Conservation (phyloP, 92 coral and sea anemone genomes). For the Umimayanthus kanabou region DNA sequence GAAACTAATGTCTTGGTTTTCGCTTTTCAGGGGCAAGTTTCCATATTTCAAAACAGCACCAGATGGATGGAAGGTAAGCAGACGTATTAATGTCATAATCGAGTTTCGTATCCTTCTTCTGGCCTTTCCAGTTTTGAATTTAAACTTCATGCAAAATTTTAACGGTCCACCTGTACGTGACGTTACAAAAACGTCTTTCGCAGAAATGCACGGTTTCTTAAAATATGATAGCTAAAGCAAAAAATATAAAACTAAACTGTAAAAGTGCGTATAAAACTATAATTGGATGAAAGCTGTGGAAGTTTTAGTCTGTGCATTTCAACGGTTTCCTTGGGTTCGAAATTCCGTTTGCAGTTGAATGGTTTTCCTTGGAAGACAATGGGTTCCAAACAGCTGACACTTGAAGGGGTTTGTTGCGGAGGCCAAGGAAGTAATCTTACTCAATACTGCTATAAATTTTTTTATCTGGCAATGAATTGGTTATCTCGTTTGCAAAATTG, state of each 20-base stretch:
- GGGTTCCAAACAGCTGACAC: conserved; percentile 94
- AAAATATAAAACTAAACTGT: not conserved
- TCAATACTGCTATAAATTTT: conserved; percentile 7
- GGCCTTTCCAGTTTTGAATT: conserved; percentile 78
- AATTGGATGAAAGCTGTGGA: conserved; percentile 23
- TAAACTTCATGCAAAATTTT: conserved; percentile 70
- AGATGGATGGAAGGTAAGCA: conserved; percentile 98
- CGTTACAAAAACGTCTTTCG: conserved; percentile 35
- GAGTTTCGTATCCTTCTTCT: conserved; percentile 50
- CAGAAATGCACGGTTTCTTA: not conserved
- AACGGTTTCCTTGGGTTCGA: conserved; percentile 82
- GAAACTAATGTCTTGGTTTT: conserved; percentile 44
- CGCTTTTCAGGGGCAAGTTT: conserved; percentile 87
- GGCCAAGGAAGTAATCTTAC: conserved; percentile 28
- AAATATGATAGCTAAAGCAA: not conserved
- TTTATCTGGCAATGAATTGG: not conserved
- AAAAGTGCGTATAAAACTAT: conserved; percentile 6
- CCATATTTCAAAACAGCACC: conserved; percentile 99
- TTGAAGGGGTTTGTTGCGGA: conserved; percentile 33
- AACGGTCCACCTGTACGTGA: conserved; percentile 73
- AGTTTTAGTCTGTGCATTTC: conserved; percentile 65
- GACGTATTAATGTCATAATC: conserved; percentile 53
- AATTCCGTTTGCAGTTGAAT: conserved; percentile 82
- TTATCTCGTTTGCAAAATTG: not conserved
- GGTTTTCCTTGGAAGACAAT: conserved; percentile 87